Percentiles rank a stretch among this genome's conserved stretches.
Conservation (phyloP, 2,113 vertebrate species). For the Clarias batrachus region DNA sequence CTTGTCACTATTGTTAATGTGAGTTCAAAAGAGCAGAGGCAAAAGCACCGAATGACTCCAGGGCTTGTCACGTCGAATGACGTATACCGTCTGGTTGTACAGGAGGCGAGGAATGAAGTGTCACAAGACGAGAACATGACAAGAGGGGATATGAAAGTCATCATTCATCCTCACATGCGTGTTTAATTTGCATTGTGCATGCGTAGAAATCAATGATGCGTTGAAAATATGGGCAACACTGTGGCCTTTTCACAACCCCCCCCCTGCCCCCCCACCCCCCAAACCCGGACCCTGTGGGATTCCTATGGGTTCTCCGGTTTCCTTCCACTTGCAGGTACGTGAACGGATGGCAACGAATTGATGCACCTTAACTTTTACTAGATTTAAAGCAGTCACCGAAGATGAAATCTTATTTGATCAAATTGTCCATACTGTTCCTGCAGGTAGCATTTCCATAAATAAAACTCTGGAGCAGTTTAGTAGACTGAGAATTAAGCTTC, state of each 20-base stretch:
- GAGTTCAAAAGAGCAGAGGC: conserved; percentile 51
- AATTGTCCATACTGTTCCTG: neutral
- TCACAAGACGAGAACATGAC: conserved; percentile 64
- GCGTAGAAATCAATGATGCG: conserved; percentile 8
- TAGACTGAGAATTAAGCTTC: conserved; percentile 14
- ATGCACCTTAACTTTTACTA: neutral
- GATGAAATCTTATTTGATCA: neutral
- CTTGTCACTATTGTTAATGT: conserved; percentile 57
- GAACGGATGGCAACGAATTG: neutral
- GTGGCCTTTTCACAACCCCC: no score
- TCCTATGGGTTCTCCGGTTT: neutral
- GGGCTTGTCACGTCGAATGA: conserved; percentile 61
- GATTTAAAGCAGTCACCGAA: neutral
- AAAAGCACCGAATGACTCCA: conserved; percentile 54
- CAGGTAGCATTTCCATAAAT: neutral
- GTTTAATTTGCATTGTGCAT: conserved; percentile 33
- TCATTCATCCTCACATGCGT: neutral
- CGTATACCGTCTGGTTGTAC: conserved; percentile 70
- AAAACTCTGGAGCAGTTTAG: neutral
- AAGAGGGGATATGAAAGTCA: conserved; percentile 28
- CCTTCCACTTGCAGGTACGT: neutral
- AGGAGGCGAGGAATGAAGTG: conserved; percentile 55
- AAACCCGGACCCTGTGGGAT: neutral
- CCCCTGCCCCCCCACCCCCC: neutral
- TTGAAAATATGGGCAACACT: neutral